These are phyloP conservation scores for Nomada fabriciana DNA, from an alignment of 2,888 invertebrate genomes.

Conservation along the genomic window DNA sequence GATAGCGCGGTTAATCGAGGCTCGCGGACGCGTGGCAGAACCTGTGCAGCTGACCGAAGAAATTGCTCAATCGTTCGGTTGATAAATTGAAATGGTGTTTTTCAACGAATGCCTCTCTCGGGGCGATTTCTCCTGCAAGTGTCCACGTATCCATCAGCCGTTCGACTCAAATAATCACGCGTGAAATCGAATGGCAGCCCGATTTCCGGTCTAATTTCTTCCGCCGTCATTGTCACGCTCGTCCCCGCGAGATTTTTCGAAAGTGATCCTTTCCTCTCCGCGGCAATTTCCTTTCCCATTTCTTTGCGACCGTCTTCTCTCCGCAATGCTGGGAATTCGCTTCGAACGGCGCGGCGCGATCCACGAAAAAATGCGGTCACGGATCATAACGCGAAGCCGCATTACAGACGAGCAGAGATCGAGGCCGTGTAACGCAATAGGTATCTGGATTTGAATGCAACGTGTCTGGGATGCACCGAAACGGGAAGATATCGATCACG, in stretches of 20 bases:
- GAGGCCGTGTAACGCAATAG: conserved; percentile 70
- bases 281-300: background rate
- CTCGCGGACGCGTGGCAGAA: background rate
- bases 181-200: conserved; percentile 53
- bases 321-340: conserved; percentile 53
- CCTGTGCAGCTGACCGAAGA: background rate
- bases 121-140: conserved; percentile 12
- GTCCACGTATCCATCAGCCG: conserved; percentile 10
- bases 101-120: background rate
- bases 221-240: conserved; percentile 34
- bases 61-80: background rate
- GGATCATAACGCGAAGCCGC: conserved; percentile 71
- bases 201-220: conserved; percentile 69
- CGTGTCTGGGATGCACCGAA: conserved; percentile 41
- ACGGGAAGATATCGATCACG: conserved; percentile 50
- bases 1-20: background rate
- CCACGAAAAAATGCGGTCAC: conserved; percentile 71
- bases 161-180: conserved; percentile 5
- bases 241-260: conserved; percentile 45
- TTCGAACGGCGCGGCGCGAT: conserved; percentile 33
- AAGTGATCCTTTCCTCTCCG: conserved; percentile 54
- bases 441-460: conserved; percentile 68
- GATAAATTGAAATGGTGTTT: background rate
- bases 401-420: conserved; percentile 74
- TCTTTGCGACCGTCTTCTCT: background rate